Evolutionary conservation across 2,888 invertebrate genomes (phyloP).

Genomic region (Tinea semifulvella): DNA sequence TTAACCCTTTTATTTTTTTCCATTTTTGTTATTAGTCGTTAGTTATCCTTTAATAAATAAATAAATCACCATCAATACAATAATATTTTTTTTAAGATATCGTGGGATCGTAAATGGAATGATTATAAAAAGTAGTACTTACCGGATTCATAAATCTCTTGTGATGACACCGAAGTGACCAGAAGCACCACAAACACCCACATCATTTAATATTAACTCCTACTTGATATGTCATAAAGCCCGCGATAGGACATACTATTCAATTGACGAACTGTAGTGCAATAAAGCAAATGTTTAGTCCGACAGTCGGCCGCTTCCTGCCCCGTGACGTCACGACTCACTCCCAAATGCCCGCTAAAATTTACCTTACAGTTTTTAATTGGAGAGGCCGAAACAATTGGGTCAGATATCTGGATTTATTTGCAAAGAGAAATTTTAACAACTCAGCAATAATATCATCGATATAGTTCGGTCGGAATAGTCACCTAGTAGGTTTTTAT

Average conservation of each 20-base stretch:
- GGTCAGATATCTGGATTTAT: slow-evolving; percentile 47
- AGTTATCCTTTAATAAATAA: no score
- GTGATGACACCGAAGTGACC: slow-evolving; percentile 31
- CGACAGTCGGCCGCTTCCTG: slow-evolving; percentile 42
- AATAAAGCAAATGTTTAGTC: slow-evolving; percentile 46
- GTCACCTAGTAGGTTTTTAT: no score
- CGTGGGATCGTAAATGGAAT: no score
- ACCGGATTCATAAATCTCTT: slow-evolving; percentile 41
- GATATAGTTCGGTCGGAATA: no score
- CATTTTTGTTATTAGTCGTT: no score
- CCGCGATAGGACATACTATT: slow-evolving; percentile 49
- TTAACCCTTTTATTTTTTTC: no score
- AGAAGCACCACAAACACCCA: slow-evolving; percentile 25
- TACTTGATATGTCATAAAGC: slow-evolving; percentile 15
- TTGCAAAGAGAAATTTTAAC: slow-evolving; percentile 16
- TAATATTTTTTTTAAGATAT: no score
- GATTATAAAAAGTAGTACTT: no score
- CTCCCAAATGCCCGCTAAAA: slow-evolving; percentile 21
- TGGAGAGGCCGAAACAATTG: slow-evolving; percentile 61
- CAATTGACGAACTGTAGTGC: slow-evolving; percentile 58
- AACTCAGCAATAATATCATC: no score
- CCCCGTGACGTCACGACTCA: slow-evolving; percentile 33
- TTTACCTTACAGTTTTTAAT: slow-evolving; percentile 62
- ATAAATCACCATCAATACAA: no score
- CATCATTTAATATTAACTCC: slow-evolving; percentile 29